These are phyloP conservation scores for Pseudotriccus pelzelni DNA, from an alignment of 2,797 vertebrate genomes.

Conservation along the genomic window DNA sequence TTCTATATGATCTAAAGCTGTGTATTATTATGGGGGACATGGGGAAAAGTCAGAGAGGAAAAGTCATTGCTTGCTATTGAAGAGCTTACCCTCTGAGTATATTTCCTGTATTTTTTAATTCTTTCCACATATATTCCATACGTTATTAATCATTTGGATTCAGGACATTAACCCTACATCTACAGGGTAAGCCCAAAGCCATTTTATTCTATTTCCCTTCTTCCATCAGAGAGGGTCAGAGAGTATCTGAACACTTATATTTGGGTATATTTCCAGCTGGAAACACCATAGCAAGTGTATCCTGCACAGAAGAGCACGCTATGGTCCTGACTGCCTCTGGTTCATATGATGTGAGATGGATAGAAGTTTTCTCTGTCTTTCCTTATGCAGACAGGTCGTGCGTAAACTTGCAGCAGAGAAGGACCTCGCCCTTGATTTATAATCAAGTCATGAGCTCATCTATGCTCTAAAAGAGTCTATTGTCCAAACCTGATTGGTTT, in stretches of 20 bases:
- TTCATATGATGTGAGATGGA: background rate
- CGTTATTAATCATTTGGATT: background rate
- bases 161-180: background rate
- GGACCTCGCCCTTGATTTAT: slow-evolving; percentile 38
- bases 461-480: slow-evolving; percentile 11
- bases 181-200: background rate
- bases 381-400: background rate
- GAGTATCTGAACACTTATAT: background rate
- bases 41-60: background rate
- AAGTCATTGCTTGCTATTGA: background rate
- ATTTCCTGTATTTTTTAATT: background rate
- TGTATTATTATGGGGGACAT: background rate
- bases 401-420: slow-evolving; percentile 19
- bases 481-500: slow-evolving; percentile 14
- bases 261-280: background rate
- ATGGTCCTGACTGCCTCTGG: background rate
- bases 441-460: slow-evolving; percentile 50
- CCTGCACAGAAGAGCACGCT: background rate
- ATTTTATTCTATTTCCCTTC: background rate
- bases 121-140: background rate
- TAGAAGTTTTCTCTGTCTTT: background rate
- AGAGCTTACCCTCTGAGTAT: background rate
- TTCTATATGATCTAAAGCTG: background rate
- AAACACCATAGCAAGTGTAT: background rate
- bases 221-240: background rate